Percentiles rank a stretch among this genome's conserved stretches.
Conservation (phyloP, 2,797 vertebrate genomes). For the Sorex maritimensis region DNA sequence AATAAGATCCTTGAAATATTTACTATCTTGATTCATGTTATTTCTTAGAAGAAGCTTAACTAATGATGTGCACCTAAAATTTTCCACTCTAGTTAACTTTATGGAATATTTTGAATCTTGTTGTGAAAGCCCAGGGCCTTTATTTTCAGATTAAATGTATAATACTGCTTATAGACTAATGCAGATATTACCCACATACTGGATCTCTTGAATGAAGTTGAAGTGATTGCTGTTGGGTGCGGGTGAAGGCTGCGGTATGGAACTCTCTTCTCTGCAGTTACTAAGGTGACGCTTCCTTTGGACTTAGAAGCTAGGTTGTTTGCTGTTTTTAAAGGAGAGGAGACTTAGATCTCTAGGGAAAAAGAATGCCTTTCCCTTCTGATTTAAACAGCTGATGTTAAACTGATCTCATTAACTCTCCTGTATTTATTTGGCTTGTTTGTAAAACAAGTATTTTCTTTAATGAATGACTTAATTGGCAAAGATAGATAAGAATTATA, state of each 20-base stretch:
- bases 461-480: slow-evolving; percentile 70
- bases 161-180: slow-evolving; percentile 47
- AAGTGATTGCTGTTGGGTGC: slow-evolving; percentile 82
- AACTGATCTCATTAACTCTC: slow-evolving; percentile 40
- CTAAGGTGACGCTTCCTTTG: slow-evolving; percentile 66
- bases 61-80: slow-evolving; percentile 57
- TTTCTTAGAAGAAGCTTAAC: slow-evolving; percentile 75
- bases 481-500: slow-evolving; percentile 63
- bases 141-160: slow-evolving; percentile 69
- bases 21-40: slow-evolving; percentile 57
- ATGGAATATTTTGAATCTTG: slow-evolving; percentile 63
- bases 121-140: slow-evolving; percentile 50
- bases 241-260: slow-evolving; percentile 81
- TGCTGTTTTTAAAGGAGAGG: slow-evolving; percentile 60
- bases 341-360: slow-evolving; percentile 66
- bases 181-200: slow-evolving; percentile 6
- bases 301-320: slow-evolving; percentile 59
- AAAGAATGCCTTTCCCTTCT: slow-evolving; percentile 61
- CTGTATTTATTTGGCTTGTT: slow-evolving; percentile 58
- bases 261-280: slow-evolving; percentile 81
- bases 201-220: slow-evolving; percentile 40
- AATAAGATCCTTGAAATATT: slow-evolving; percentile 52
- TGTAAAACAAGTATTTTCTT: slow-evolving; percentile 51
- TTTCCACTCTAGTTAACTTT: slow-evolving; percentile 64
- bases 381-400: slow-evolving; percentile 62